Percentiles rank a stretch among this genome's conserved stretches.
phyloP scores from a whole-genome alignment of 2,113 vertebrate species.

The Gambusia affinis region DNA sequence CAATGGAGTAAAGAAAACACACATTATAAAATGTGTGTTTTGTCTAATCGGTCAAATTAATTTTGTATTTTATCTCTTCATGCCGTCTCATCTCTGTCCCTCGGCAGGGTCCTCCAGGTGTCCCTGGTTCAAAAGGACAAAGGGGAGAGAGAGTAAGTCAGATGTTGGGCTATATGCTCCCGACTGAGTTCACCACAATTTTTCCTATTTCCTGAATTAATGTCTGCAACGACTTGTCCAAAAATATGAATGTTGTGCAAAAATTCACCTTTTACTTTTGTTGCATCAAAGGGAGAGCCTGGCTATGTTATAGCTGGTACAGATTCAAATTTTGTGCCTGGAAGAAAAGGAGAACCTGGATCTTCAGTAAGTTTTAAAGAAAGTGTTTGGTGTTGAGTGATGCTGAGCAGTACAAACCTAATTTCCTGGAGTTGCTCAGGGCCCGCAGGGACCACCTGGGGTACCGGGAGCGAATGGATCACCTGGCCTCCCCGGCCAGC shows the following conservation, averaged over 20 bases:
- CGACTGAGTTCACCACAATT: neutral
- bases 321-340: slow-evolving; percentile 81
- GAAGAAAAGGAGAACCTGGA: slow-evolving; percentile 85
- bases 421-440: slow-evolving; percentile 57
- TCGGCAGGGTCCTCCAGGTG: slow-evolving; percentile 82
- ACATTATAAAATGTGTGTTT: neutral
- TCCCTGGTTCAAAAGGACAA: slow-evolving; percentile 83
- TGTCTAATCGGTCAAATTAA: neutral
- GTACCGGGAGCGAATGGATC: slow-evolving; percentile 69
- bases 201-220: neutral
- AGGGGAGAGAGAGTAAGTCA: slow-evolving; percentile 89
- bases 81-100: neutral
- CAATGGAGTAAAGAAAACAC: neutral
- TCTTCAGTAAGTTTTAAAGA: slow-evolving; percentile 77
- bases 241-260: neutral
- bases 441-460: slow-evolving; percentile 72
- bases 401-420: neutral
- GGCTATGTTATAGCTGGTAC: slow-evolving; percentile 85
- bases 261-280: neutral
- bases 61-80: neutral
- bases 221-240: neutral
- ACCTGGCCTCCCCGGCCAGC: slow-evolving; percentile 77
- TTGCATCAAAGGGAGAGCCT: slow-evolving; percentile 83
- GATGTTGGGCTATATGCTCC: neutral
- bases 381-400: neutral